Evolutionary conservation across 2,797 vertebrate genomes (phyloP).

Genomic region (Aldrovandia affinis): DNA sequence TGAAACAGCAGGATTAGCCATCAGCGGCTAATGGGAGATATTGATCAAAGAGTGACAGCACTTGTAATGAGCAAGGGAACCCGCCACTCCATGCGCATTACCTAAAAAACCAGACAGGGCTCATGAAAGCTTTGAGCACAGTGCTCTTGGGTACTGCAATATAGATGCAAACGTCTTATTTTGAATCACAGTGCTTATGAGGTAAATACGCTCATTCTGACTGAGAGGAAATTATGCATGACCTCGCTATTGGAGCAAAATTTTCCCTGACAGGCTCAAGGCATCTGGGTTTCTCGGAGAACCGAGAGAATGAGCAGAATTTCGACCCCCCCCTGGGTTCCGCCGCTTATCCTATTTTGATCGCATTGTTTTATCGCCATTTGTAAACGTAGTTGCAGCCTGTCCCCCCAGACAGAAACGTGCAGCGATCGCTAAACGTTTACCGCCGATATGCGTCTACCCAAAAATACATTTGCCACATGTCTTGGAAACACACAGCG

Average conservation of each 20-base stretch:
- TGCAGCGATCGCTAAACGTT: not conserved
- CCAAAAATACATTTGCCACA: constrained; percentile 10
- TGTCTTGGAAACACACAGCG: not conserved
- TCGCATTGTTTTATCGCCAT: not conserved
- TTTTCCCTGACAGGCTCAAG: not conserved
- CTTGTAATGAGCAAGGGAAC: constrained; percentile 1
- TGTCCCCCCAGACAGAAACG: not conserved
- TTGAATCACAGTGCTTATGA: not conserved
- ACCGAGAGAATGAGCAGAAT: not conserved
- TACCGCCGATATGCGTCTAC: not conserved
- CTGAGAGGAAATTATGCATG: not conserved
- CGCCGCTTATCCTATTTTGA: not conserved
- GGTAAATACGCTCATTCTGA: not conserved
- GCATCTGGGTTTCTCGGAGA: not conserved
- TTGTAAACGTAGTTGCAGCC: not conserved
- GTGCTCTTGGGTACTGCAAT: not conserved
- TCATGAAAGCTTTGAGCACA: not conserved
- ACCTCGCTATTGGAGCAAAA: not conserved
- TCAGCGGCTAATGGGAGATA: constrained; percentile 5
- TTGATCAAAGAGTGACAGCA: constrained; percentile 21
- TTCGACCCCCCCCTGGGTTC: not conserved
- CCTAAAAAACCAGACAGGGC: not conserved
- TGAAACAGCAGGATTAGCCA: constrained; percentile 18
- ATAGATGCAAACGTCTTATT: not conserved
- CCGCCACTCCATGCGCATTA: not conserved